phyloP scores from a whole-genome alignment of 2,888 invertebrate genomes.

The Lasius platythorax region DNA sequence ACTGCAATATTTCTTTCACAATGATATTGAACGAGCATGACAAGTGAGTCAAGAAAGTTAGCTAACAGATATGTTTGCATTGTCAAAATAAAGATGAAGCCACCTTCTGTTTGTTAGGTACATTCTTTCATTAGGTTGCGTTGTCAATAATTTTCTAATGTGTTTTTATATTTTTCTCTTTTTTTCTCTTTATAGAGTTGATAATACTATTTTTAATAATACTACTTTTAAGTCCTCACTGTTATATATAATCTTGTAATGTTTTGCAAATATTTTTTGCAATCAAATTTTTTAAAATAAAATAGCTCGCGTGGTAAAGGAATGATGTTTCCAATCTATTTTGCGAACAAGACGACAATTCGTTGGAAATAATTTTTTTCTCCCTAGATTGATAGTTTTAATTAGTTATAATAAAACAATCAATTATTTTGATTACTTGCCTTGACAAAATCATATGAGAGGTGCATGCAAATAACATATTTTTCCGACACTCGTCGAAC shows the following conservation, averaged over 20 bases:
- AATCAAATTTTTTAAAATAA: background rate
- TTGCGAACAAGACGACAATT: conserved; percentile 12
- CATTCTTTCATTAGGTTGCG: background rate
- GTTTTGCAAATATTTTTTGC: background rate
- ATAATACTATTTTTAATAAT: background rate
- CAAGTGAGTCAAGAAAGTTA: background rate
- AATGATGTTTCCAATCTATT: background rate
- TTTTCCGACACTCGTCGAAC: conserved; percentile 30
- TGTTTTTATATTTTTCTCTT: background rate
- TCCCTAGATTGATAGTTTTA: background rate
- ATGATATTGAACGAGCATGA: background rate
- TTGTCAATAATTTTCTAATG: conserved; percentile 8
- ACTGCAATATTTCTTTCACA: background rate
- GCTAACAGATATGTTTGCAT: conserved; percentile 7
- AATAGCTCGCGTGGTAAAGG: background rate
- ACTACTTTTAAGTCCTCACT: background rate
- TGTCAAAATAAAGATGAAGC: conserved; percentile 30
- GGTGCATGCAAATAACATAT: background rate
- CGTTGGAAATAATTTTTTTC: background rate
- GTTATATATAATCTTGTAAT: background rate
- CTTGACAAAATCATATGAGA: background rate
- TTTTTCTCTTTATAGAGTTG: background rate
- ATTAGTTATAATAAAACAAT: conserved; percentile 11
- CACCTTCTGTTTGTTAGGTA: background rate
- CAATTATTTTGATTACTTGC: background rate